Conservation (phyloP, 1,140 invertebrate species). For the Aphaenogaster floridana region DNA sequence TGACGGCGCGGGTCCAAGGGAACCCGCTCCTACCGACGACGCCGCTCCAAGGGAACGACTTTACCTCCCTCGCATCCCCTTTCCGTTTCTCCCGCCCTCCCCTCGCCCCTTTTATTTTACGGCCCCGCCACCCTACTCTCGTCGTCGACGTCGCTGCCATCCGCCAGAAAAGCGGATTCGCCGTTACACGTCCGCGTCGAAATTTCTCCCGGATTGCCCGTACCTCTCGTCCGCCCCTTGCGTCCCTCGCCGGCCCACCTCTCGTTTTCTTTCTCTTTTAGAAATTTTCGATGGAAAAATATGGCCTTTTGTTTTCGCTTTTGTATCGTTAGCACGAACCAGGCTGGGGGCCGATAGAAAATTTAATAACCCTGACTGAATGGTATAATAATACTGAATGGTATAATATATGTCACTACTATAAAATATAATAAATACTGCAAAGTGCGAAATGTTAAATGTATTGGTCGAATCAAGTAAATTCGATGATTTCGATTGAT, state of each 20-base stretch:
- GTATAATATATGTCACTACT: not conserved
- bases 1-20: slow-evolving; percentile 83
- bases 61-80: slow-evolving; percentile 41
- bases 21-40: slow-evolving; percentile 75
- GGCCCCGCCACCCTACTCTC: slow-evolving; percentile 45
- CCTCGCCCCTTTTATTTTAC: slow-evolving; percentile 67
- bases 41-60: slow-evolving; percentile 69
- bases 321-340: slow-evolving; percentile 4
- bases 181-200: slow-evolving; percentile 67
- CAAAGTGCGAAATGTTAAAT: not conserved
- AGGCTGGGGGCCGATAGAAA: not conserved
- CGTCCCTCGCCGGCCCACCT: not conserved
- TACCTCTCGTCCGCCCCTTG: not conserved
- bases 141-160: slow-evolving; percentile 69
- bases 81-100: not conserved
- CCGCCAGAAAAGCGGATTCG: slow-evolving; percentile 76
- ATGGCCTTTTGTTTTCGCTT: slow-evolving; percentile 56
- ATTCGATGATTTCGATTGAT: not conserved
- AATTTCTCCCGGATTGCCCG: slow-evolving; percentile 63
- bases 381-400: not conserved
- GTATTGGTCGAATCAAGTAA: not conserved
- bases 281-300: slow-evolving; percentile 63
- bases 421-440: slow-evolving; percentile 1
- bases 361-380: slow-evolving; percentile 13
- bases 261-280: slow-evolving; percentile 51